phyloP scores from a whole-genome alignment of 2,888 invertebrate species.

The Eudemis profundana region DNA sequence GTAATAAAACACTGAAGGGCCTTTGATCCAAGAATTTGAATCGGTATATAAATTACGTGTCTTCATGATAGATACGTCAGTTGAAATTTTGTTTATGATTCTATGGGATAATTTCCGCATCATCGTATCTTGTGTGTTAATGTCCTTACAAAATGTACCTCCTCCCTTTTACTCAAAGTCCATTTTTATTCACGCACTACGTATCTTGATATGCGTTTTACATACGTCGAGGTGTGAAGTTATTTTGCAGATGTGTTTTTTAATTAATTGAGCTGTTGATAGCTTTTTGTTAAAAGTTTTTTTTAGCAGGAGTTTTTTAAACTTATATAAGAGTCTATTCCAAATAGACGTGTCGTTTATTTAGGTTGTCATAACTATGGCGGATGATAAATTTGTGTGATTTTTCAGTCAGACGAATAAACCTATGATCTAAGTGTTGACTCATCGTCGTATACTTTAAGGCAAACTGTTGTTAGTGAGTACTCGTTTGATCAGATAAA shows the following conservation, averaged over 20 bases:
- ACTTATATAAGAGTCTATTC: neutral
- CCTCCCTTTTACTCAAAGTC: neutral
- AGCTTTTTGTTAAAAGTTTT: constrained; percentile 5
- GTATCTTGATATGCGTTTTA: neutral
- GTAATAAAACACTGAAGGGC: constrained; percentile 9
- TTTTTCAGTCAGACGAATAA: neutral
- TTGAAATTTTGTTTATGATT: constrained; percentile 23
- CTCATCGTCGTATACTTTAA: neutral
- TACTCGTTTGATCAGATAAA: no score
- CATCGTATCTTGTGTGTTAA: neutral
- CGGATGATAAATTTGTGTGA: constrained; percentile 11
- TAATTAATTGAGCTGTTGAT: constrained; percentile 26
- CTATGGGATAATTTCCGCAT: neutral
- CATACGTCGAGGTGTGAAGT: neutral
- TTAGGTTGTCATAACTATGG: neutral
- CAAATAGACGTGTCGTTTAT: neutral
- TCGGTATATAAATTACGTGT: constrained; percentile 12
- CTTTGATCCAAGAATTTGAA: constrained; percentile 30
- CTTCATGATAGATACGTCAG: constrained; percentile 5
- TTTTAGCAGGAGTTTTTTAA: neutral
- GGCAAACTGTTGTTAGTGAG: no score
- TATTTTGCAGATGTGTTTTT: constrained; percentile 22
- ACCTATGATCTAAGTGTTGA: constrained; percentile 2
- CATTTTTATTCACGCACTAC: neutral
- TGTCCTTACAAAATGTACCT: neutral